These are phyloP conservation scores for Cryptocephalus primarius DNA, from an alignment of 2,888 invertebrate species.

Conservation along the genomic window DNA sequence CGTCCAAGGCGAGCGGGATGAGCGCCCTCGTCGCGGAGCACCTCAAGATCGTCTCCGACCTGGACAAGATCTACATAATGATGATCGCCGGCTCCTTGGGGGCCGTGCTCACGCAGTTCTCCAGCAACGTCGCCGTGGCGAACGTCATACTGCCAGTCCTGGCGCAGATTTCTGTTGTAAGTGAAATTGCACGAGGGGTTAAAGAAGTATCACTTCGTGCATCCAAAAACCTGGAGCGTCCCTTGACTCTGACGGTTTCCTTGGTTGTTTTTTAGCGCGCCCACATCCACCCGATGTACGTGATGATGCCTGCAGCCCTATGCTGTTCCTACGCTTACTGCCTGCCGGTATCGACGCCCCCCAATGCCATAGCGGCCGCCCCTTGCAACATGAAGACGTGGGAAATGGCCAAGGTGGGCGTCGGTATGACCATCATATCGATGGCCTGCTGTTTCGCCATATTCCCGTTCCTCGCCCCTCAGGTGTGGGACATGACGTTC, in stretches of 20 bases:
- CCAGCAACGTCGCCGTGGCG: slow-evolving; percentile 83
- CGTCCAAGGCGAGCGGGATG: slow-evolving; percentile 59
- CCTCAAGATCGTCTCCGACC: slow-evolving; percentile 51
- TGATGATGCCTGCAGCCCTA: slow-evolving; percentile 82
- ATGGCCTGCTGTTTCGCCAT: slow-evolving; percentile 58
- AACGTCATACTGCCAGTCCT: slow-evolving; percentile 79
- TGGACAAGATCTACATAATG: slow-evolving; percentile 56
- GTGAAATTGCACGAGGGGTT: slow-evolving; percentile 4
- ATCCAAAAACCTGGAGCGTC: not conserved
- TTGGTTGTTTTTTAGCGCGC: slow-evolving; percentile 19
- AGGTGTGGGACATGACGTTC: slow-evolving; percentile 55
- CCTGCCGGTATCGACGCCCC: slow-evolving; percentile 89
- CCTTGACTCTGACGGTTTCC: not conserved
- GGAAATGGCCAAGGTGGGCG: slow-evolving; percentile 62
- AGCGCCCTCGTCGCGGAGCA: slow-evolving; percentile 64
- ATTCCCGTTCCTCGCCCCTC: slow-evolving; percentile 63
- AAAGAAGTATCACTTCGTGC: not conserved
- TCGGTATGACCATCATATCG: slow-evolving; percentile 64
- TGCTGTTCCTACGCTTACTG: slow-evolving; percentile 90
- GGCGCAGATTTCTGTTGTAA: slow-evolving; percentile 56
- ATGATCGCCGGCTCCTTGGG: slow-evolving; percentile 68
- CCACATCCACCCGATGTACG: slow-evolving; percentile 71
- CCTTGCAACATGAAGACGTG: slow-evolving; percentile 69
- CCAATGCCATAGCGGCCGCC: slow-evolving; percentile 86
- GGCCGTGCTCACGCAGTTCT: slow-evolving; percentile 77